Evolutionary conservation across 2,113 vertebrate species (phyloP).

Genomic region (Chloropsis cyanopogon): DNA sequence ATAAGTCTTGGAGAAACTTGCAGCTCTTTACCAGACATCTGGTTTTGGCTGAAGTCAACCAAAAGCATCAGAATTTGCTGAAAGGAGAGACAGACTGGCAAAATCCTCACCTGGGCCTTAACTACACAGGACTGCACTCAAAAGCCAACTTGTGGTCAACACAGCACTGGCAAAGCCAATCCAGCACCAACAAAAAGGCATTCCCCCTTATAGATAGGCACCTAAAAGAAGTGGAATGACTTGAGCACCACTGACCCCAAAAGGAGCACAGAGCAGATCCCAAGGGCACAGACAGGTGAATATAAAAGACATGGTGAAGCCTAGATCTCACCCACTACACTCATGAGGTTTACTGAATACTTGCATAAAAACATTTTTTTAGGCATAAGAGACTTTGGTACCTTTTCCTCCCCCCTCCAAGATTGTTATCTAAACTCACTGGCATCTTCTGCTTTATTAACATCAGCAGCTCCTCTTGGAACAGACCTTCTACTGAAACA

Average conservation of each 20-base stretch:
- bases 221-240: not conserved
- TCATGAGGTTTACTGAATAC: not conserved
- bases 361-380: not conserved
- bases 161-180: not conserved
- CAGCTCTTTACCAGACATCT: not conserved
- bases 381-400: not conserved
- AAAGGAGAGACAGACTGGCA: not conserved
- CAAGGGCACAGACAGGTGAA: not conserved
- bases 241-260: not conserved
- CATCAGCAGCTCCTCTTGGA: not conserved
- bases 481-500: not conserved
- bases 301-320: not conserved
- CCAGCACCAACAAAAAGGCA: not conserved
- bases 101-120: not conserved
- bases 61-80: not conserved
- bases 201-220: not conserved
- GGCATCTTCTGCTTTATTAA: not conserved
- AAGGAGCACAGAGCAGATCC: not conserved
- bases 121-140: not conserved
- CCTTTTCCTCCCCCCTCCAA: accelerated
- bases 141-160: not conserved
- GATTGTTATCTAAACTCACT: not conserved
- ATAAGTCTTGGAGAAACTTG: not conserved
- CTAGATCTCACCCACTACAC: not conserved
- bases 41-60: not conserved